A percentile compares a stretch with the other conserved stretches of the same genome.
Evolutionary conservation across 2,113 vertebrate genomes (phyloP).

Genomic region (Pomatorhinus ruficollis): DNA sequence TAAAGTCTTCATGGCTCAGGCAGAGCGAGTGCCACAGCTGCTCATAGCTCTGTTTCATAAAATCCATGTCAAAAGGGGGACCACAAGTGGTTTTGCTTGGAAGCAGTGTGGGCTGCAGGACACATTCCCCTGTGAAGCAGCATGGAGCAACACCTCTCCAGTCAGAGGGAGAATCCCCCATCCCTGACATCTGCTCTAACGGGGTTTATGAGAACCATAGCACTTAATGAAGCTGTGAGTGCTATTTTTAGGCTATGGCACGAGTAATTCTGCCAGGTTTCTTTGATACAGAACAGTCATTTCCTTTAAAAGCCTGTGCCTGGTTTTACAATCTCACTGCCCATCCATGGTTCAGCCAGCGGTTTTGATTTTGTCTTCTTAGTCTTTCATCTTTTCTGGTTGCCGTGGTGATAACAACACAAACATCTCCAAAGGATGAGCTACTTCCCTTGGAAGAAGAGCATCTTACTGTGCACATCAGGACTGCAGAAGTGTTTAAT

Average conservation of each 20-base stretch:
- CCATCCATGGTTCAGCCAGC: background rate
- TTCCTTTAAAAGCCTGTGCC: background rate
- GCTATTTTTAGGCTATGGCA: constrained; percentile 13
- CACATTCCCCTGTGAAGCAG: background rate
- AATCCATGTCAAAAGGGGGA: background rate
- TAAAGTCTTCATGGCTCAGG: background rate
- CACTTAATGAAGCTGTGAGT: background rate
- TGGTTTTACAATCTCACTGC: constrained; percentile 25
- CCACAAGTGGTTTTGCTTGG: background rate
- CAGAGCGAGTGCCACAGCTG: background rate
- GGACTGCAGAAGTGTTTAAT: constrained; percentile 36
- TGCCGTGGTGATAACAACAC: constrained; percentile 46
- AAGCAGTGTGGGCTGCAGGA: background rate
- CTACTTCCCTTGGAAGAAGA: constrained; percentile 18
- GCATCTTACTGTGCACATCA: background rate
- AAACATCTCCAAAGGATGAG: constrained; percentile 63
- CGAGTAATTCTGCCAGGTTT: background rate
- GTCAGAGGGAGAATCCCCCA: background rate
- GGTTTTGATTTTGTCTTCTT: background rate
- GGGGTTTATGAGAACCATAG: rapidly evolving
- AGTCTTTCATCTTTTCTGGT: constrained; percentile 54
- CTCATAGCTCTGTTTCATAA: background rate
- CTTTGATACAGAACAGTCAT: background rate
- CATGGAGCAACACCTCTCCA: background rate
- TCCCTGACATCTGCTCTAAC: background rate